Evolutionary conservation across 2,888 invertebrate genomes (phyloP), one percentile per base, ranked within the genome.

Genomic region (Epicampocera succincta): DNA sequence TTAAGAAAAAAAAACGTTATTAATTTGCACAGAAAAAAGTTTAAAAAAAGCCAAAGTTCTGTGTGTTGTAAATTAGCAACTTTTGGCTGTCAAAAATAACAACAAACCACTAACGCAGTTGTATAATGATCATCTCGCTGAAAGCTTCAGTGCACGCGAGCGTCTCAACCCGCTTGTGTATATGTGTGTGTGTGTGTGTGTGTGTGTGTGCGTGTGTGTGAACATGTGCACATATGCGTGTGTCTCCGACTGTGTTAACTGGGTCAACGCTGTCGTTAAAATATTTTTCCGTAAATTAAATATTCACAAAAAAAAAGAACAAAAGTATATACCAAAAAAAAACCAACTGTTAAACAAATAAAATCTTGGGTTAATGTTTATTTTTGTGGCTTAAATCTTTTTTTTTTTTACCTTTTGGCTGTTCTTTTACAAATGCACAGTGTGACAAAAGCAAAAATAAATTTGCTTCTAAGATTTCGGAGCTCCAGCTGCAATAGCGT

Each of bases 201-300:
- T 46, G 13, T 52, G 15, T 33, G 17, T 58, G 11, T 52, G 29
- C 61, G 11, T 56, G 4, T 44, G 17, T 58, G 13, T 44, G 21
- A 11, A 33, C 40, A 44, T 65, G 21, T 69, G 54, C n/a, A 50
- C 44, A 46, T 73, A 42, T 82, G 58, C 50, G 56, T 80, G 44
- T 61, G 21, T 48, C 38, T 72, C 50, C 48, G 66, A 44, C 29
- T 71, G 58, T 65, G 56, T 78, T 82, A 82, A 82, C 69, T 82
- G 60, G 82, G 82, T 82, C 82, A 82, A 82, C 82, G 78, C 71
- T 78, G 78, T 78, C 82, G 82, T 82, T 82, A 82, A 82, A 78
- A 82, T 82, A 82, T 82, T 82, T 78, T 82, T 82, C 69, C 78
- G 78, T 82, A 82, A 78, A 82, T 78, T 82, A 82, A 82, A 82